Base-by-base conservation (phyloP, 2,888 invertebrate genomes). In the Anoncus sp. region DNA sequence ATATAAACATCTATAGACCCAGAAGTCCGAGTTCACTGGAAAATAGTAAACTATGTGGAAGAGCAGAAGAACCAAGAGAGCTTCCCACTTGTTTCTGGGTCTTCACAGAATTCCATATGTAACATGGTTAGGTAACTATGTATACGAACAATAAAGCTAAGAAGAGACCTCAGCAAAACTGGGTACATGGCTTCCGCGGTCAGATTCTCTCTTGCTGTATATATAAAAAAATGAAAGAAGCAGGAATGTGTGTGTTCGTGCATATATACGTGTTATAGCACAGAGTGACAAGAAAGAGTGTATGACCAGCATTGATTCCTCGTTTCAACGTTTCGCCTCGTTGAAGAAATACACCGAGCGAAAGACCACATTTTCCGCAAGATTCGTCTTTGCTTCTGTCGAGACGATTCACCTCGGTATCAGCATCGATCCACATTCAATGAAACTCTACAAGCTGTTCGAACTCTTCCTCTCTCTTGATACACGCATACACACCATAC, bases 311-410 rank as follows among this genome's bases (percentile, higher is more conserved):
- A 55, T 24, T 57, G 47, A 57, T 24, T 20, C 60, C 45, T 60
- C 59, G 10, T 51, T 38, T 45, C 38, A 24, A 69, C 22, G 31
- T 55, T 43, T 53, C 24, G 55, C 38, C 22, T 22, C 27, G 67
- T 24, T 49, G 47, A 69, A 77, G 62, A 67, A 67, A 57, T 47
- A 62, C 67, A 27, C 62, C 63, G 43, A 45, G 20, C 55, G 40
- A 43, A 67, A 63, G 49, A 73, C 22, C 53, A 43, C 22, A 65
- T 59, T 75, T 62, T 53, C 53, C 43, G 12, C 27, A 27, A 55
- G 55, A 47, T 14, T 63, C 35, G 38, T 47, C 31, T 31, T 12
- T n/a, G n/a, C 24, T 16, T 51, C 31, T 40, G 35, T 16, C 18
- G 45, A 9, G 18, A 18, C 35, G 35, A 45, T 45, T 47, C 27